These are phyloP conservation scores for Zygothrica quintamaculata DNA, from an alignment of 2,888 invertebrate genomes.

Conservation along the genomic window DNA sequence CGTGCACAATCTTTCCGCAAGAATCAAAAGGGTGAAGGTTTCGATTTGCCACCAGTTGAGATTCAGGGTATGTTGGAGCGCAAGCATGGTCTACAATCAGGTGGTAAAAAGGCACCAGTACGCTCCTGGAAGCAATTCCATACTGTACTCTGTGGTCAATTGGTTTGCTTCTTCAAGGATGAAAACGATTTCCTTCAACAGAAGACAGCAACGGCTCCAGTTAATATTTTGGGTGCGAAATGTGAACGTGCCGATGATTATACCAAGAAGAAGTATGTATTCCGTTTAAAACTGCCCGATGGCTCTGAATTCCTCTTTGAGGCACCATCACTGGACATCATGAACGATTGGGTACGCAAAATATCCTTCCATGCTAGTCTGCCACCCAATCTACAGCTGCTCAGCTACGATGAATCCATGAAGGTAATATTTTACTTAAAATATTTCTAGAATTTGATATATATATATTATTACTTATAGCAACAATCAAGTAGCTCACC, in stretches of 20 bases:
- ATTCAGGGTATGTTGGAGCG: slow-evolving; percentile 95
- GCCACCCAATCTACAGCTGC: slow-evolving; percentile 94
- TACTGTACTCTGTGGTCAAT: slow-evolving; percentile 97
- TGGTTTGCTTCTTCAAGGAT: slow-evolving; percentile 99
- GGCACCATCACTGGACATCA: slow-evolving; percentile 89
- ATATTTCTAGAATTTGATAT: too few relatives aligned
- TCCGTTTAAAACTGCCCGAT: slow-evolving; percentile 93
- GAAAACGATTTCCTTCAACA: slow-evolving; percentile 94
- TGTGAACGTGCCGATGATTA: slow-evolving; percentile 96
- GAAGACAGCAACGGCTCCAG: slow-evolving; percentile 94
- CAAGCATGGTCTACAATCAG: slow-evolving; percentile 96
- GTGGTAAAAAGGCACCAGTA: slow-evolving; percentile 97
- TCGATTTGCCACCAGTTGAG: slow-evolving; percentile 93
- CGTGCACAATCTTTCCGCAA: slow-evolving; percentile 94
- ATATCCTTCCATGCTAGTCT: slow-evolving; percentile 96
- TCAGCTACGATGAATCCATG: slow-evolving; percentile 91
- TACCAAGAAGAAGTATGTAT: slow-evolving; percentile 97
- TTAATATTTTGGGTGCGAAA: slow-evolving; percentile 91
- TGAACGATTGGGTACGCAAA: slow-evolving; percentile 96
- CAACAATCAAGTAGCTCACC: slow-evolving; percentile 85
- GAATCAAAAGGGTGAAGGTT: slow-evolving; percentile 86
- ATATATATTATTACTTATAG: too few relatives aligned
- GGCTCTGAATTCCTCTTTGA: slow-evolving; percentile 97
- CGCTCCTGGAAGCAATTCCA: slow-evolving; percentile 98
- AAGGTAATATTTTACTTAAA: too few relatives aligned